A percentile compares a stretch with the other conserved stretches of the same genome.
These are phyloP conservation scores for Typhlichthys subterraneus DNA, from an alignment of 2,797 vertebrate genomes.

Conservation along the genomic window DNA sequence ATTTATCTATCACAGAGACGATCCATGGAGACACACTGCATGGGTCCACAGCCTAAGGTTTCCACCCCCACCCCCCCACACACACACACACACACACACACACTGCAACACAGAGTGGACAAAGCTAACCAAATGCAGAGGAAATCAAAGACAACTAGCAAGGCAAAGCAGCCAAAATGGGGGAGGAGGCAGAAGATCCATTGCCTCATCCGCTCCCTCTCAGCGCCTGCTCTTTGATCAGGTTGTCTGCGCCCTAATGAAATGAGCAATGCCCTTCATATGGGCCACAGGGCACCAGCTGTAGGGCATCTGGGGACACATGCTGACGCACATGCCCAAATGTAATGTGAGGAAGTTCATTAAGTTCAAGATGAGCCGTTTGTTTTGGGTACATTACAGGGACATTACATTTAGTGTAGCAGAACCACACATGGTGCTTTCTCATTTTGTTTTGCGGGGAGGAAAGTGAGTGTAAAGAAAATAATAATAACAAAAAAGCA, in stretches of 20 bases:
- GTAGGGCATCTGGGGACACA: conserved; percentile 17
- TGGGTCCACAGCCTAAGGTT: conserved; percentile 53
- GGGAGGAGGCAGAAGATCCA: not conserved
- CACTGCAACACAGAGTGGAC: conserved; percentile 40
- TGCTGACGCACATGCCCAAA: conserved; percentile 29
- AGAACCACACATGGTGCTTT: no score
- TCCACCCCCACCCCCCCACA: conserved; percentile 37
- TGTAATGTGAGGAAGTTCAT: conserved; percentile 54
- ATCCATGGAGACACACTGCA: conserved; percentile 44
- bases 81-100: no score
- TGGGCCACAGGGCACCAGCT: conserved; percentile 18
- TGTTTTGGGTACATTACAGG: no score
- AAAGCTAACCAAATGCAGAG: conserved; percentile 12
- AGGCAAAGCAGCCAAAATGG: conserved; percentile 10
- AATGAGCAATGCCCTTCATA: conserved; percentile 31
- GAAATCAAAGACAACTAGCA: conserved; percentile 30
- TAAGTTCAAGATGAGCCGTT: conserved; percentile 54
- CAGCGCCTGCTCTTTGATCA: conserved; percentile 2
- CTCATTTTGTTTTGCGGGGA: no score
- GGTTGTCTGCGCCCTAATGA: conserved; percentile 16
- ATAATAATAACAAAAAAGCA: no score
- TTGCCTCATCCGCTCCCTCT: not conserved
- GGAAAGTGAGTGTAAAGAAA: no score
- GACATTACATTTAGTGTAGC: no score
- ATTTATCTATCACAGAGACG: conserved; percentile 41